phyloP scores from a whole-genome alignment of 2,113 vertebrate genomes.

The Coreoperca whiteheadi region DNA sequence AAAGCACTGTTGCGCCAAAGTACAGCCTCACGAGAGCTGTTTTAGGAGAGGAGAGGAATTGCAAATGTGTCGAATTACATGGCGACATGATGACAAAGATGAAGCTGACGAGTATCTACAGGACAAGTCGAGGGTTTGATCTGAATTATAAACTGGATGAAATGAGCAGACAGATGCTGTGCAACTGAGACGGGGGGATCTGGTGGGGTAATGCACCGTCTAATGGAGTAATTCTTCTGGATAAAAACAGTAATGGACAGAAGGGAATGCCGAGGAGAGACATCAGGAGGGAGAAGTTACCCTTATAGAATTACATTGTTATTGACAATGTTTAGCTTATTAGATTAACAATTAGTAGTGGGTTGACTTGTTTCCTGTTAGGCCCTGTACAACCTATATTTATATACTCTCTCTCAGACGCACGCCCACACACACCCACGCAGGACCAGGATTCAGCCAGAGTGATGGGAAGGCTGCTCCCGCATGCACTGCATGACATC shows the following conservation, averaged over 20 bases:
- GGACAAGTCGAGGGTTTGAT: not conserved
- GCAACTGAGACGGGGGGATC: not conserved
- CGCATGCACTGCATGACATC: slow-evolving; percentile 79
- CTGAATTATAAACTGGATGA: not conserved
- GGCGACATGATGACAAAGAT: too few species aligned
- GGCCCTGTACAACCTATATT: not conserved
- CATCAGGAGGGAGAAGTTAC: not conserved
- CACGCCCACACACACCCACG: slow-evolving; percentile 16
- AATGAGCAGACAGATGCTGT: not conserved
- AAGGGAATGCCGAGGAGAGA: not conserved
- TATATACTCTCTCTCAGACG: slow-evolving; percentile 7
- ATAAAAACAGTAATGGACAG: not conserved
- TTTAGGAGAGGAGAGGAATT: not conserved
- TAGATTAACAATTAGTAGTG: slow-evolving; percentile 3
- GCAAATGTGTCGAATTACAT: not conserved
- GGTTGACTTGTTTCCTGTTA: not conserved
- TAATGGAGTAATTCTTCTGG: not conserved
- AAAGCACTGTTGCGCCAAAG: not conserved
- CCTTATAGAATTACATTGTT: not conserved
- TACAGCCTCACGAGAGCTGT: too few species aligned
- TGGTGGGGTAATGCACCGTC: not conserved
- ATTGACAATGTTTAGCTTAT: slow-evolving; percentile 2
- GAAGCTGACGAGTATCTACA: not conserved
- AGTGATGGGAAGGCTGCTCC: slow-evolving; percentile 51
- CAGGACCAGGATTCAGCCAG: slow-evolving; percentile 21